Conservation (phyloP, 64 coral and sea anemone genomes). For the Stichodactyla helianthus region DNA sequence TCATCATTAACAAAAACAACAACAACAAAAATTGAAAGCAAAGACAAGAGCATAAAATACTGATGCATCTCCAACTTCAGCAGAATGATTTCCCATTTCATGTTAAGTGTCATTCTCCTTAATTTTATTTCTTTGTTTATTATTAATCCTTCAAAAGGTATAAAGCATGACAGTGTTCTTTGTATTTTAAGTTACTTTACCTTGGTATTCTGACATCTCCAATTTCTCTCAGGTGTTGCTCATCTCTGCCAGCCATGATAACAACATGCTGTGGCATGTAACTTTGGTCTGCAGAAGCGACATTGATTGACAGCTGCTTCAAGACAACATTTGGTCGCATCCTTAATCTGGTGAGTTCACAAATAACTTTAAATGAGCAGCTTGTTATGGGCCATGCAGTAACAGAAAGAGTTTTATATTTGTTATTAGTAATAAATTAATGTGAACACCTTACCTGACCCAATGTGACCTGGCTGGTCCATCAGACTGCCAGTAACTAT, state of each 20-base stretch:
- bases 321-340: slow-evolving; percentile 99
- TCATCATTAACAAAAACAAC: too few relatives aligned
- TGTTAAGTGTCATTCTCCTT: too few relatives aligned
- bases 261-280: slow-evolving; percentile 99
- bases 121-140: too few relatives aligned
- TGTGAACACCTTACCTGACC: slow-evolving; percentile 64
- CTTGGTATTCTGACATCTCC: slow-evolving; percentile 95
- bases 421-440: neutral
- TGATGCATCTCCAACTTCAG: too few relatives aligned
- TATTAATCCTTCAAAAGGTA: too few relatives aligned
- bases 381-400: too few relatives aligned
- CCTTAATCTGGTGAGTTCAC: slow-evolving; percentile 40
- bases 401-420: too few relatives aligned
- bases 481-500: slow-evolving; percentile 98
- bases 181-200: slow-evolving; percentile 9
- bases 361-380: too few relatives aligned
- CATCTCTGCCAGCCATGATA: slow-evolving; percentile 87
- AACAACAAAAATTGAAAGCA: too few relatives aligned
- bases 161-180: neutral
- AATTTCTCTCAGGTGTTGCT: slow-evolving; percentile 86
- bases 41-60: too few relatives aligned
- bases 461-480: slow-evolving; percentile 97
- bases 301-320: slow-evolving; percentile 94
- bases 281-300: slow-evolving; percentile 92
- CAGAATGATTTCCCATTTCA: too few relatives aligned